These are phyloP conservation scores for Caranx ignobilis DNA, from an alignment of 2,113 vertebrate species.

Conservation along the genomic window DNA sequence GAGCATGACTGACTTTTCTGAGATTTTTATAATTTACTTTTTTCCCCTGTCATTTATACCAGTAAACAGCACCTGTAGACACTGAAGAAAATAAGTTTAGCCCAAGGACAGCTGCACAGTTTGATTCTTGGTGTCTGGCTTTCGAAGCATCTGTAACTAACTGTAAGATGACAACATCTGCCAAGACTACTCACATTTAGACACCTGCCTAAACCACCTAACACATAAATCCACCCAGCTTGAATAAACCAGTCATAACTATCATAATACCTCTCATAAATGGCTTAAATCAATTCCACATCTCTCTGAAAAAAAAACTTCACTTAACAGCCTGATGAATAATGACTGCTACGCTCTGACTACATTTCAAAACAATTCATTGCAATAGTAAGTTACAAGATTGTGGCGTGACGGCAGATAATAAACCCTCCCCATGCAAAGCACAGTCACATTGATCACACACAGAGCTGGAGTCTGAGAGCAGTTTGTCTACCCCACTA, in stretches of 20 bases:
- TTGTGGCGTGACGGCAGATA: conserved; percentile 1
- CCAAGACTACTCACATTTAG: conserved; percentile 8
- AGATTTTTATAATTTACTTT: not conserved
- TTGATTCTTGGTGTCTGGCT: not conserved
- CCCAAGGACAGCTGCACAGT: not conserved
- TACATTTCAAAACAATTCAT: conserved; percentile 4
- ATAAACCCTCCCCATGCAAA: not conserved
- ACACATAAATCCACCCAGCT: not conserved
- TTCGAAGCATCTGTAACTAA: not conserved
- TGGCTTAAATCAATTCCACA: not conserved
- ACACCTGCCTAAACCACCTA: conserved; percentile 14
- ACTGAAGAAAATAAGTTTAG: not conserved
- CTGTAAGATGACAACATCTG: conserved; percentile 8
- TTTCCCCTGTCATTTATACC: not conserved
- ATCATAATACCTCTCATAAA: not conserved
- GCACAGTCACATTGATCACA: conserved; percentile 30
- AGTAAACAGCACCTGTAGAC: not conserved
- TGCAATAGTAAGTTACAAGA: not conserved
- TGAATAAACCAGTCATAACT: not conserved
- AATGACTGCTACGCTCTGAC: not conserved
- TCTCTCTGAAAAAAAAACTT: not conserved
- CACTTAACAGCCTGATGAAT: not conserved
- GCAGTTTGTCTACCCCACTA: conserved; percentile 30
- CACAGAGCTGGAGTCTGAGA: conserved; percentile 21
- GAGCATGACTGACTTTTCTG: not conserved